Conservation (phyloP, 2,888 invertebrate species). For the Fragum whitleyi region DNA sequence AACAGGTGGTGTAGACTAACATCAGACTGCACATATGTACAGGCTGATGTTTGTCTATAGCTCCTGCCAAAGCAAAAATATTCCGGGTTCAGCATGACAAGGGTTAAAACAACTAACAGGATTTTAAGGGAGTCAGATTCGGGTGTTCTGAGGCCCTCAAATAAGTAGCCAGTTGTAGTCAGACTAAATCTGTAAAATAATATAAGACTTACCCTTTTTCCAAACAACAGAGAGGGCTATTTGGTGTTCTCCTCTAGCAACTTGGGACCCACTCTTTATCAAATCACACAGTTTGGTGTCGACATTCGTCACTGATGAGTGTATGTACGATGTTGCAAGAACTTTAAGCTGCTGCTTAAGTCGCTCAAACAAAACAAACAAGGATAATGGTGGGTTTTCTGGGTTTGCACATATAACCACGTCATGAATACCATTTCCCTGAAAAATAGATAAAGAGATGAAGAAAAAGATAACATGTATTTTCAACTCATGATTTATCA, state of each 20-base stretch:
- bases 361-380: conserved; percentile 88
- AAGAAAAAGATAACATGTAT: not conserved
- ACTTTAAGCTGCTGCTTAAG: conserved; percentile 87
- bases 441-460: not conserved
- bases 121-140: too few species aligned
- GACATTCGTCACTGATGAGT: conserved; percentile 88
- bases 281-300: conserved; percentile 40
- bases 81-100: too few species aligned
- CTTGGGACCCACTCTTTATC: conserved; percentile 49
- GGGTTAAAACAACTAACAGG: too few species aligned
- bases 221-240: conserved; percentile 90
- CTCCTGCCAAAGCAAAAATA: too few species aligned
- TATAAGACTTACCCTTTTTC: conserved; percentile 89
- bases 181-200: too few species aligned
- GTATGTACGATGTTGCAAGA: conserved; percentile 88
- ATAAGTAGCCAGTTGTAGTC: too few species aligned
- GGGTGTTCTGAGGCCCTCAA: too few species aligned
- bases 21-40: too few species aligned
- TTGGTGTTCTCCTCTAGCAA: conserved; percentile 83
- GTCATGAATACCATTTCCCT: conserved; percentile 85
- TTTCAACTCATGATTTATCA: too few species aligned
- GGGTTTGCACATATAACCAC: conserved; percentile 90
- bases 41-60: too few species aligned
- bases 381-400: conserved; percentile 89
- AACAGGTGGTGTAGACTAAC: too few species aligned